Evolutionary conservation across 1,140 invertebrate genomes (phyloP), one percentile per base, ranked within the genome.

Genomic region (Penaeus indicus): DNA sequence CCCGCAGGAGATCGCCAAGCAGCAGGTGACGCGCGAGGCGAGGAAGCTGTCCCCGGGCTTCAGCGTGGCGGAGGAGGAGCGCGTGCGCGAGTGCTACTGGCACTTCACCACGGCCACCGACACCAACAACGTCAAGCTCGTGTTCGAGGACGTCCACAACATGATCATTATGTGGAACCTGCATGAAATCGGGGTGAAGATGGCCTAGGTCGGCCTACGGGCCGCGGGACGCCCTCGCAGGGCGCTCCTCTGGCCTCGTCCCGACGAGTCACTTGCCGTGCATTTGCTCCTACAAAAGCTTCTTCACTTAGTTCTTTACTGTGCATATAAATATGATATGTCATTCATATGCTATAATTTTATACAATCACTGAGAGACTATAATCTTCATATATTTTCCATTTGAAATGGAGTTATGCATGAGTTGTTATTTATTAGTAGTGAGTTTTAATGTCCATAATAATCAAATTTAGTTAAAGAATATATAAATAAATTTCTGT

Each of bases 41-140:
- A 16, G 82, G 60, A 84, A 75, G 60, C n/a, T 88, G 69, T 47
- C 87, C 7, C 87, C 87, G 21, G 81, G 87, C 10, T 62, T 83
- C 25, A 47, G 27, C 4, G n/a, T 84, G 22, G 54, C 38, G 27
- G 67, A 82, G 8, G 61, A 84, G n/a, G 69, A 84, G 69, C 32
- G 60, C 0, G 25, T 82, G 61, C 63, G 90, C 7, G 90, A 91
- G 27, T 90, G 90, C 61, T 96, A 95, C 91, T 95, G 95, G 92
- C 96, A 96, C 91, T 96, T 94, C 91, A 96, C 96, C 0, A 94
- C 95, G 1, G 96, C 96, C 25, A 96, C 96, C 0, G 95, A 96
- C 91, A 96, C 96, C 0, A 94, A 95, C 86, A 96, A 96, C 91
- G 95, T 96, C 11, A 93, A 94, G 77, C 94, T 93, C 60, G 95